Conservation (phyloP, 2,113 vertebrate genomes). For the Sinocyclocheilus grahami region DNA sequence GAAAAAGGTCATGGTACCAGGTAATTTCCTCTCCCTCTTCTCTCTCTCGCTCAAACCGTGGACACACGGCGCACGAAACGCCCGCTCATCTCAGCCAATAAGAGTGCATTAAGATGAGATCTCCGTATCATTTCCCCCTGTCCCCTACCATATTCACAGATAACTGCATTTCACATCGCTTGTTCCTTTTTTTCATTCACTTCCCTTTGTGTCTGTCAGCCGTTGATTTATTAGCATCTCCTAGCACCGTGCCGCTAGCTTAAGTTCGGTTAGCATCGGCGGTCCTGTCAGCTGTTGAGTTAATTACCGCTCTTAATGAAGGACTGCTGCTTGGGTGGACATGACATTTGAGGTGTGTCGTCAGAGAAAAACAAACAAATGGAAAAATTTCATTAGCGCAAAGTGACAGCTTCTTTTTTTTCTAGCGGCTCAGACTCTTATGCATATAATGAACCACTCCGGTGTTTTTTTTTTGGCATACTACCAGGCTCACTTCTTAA, state of each 20-base stretch:
- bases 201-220: slow-evolving; percentile 84
- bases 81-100: slow-evolving; percentile 50
- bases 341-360: slow-evolving; percentile 70
- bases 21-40: slow-evolving; percentile 57
- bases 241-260: slow-evolving; percentile 62
- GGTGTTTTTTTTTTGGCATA: slow-evolving; percentile 36
- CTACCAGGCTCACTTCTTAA: slow-evolving; percentile 52
- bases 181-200: slow-evolving; percentile 78
- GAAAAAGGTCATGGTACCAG: slow-evolving; percentile 57
- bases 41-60: slow-evolving; percentile 32
- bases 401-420: slow-evolving; percentile 65
- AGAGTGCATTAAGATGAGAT: slow-evolving; percentile 55
- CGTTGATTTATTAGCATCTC: slow-evolving; percentile 69
- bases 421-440: slow-evolving; percentile 49
- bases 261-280: slow-evolving; percentile 63
- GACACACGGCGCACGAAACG: slow-evolving; percentile 39
- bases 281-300: slow-evolving; percentile 72
- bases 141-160: slow-evolving; percentile 77
- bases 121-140: slow-evolving; percentile 45
- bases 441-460: slow-evolving; percentile 62
- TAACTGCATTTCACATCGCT: slow-evolving; percentile 91
- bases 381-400: slow-evolving; percentile 69
- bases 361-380: slow-evolving; percentile 71
- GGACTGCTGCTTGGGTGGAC: slow-evolving; percentile 66
- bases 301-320: slow-evolving; percentile 75